Conservation (phyloP, 2,797 vertebrate species). For the Fistularia commersonii region DNA sequence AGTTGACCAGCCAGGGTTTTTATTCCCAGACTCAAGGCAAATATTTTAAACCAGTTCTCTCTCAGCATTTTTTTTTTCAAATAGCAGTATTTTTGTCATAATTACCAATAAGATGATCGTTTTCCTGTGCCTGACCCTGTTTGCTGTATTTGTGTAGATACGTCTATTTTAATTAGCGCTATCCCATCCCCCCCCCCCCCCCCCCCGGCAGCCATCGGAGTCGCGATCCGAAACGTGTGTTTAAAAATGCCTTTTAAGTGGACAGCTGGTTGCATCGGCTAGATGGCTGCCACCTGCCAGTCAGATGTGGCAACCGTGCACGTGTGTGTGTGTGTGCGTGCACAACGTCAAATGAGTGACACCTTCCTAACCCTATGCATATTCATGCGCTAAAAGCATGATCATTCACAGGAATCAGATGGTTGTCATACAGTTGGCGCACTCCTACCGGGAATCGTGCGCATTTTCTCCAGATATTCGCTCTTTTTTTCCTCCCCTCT, state of each 20-base stretch:
- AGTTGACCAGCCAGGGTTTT: too few species aligned
- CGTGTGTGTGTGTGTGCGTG: constrained; percentile 18
- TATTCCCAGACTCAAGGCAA: too few species aligned
- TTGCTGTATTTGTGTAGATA: neutral
- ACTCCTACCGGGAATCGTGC: constrained; percentile 26
- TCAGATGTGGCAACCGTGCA: constrained; percentile 62
- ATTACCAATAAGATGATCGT: too few species aligned
- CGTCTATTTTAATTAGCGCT: constrained; percentile 4
- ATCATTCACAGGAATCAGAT: constrained; percentile 66
- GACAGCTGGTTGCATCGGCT: constrained; percentile 66
- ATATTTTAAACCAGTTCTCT: too few species aligned
- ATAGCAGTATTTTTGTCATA: too few species aligned
- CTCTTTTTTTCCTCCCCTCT: constrained; percentile 18
- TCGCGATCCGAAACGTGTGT: constrained; percentile 30
- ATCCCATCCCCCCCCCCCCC: constrained; percentile 20
- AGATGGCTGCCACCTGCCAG: constrained; percentile 61
- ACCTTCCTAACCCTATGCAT: constrained; percentile 49
- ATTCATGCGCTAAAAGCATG: constrained; percentile 62
- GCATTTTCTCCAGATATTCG: constrained; percentile 4
- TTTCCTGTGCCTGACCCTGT: too few species aligned
- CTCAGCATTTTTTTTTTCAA: too few species aligned
- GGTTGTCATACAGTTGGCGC: constrained; percentile 45
- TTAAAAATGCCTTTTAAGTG: constrained; percentile 52
- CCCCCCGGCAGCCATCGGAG: constrained; percentile 21
- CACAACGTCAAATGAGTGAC: constrained; percentile 4